phyloP scores from a whole-genome alignment of 2,113 vertebrate genomes.

The Myodes glareolus region DNA sequence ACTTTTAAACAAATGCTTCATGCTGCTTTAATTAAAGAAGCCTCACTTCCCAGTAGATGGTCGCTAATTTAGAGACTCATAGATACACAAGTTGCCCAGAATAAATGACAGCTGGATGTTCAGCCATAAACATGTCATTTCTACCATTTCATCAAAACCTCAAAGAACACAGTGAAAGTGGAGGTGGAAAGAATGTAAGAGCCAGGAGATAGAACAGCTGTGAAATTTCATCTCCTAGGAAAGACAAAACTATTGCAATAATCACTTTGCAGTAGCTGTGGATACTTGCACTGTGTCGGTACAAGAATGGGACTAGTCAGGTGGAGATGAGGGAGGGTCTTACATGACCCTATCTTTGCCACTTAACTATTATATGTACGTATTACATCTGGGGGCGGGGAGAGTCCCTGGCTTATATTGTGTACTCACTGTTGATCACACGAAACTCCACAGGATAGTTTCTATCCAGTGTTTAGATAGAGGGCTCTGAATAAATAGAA shows the following conservation, averaged over 20 bases:
- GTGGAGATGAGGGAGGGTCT: background rate
- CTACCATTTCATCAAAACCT: no score
- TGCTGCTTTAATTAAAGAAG: background rate
- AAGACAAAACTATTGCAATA: background rate
- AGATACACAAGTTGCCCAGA: background rate
- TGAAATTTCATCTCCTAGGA: background rate
- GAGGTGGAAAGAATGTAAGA: background rate
- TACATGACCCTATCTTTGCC: background rate
- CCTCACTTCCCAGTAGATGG: background rate
- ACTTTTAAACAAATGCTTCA: background rate
- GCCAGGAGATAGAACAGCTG: background rate
- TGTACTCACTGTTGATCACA: background rate
- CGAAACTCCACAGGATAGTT: background rate
- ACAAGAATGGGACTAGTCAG: background rate
- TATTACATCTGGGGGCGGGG: background rate
- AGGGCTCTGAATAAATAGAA: no score
- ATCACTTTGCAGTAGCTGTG: background rate
- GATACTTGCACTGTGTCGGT: background rate
- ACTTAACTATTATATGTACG: background rate
- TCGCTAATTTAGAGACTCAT: background rate
- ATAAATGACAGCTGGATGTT: background rate
- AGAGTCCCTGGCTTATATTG: background rate
- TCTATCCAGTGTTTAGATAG: background rate
- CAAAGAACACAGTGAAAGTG: background rate
- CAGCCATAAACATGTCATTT: background rate